These are phyloP conservation scores for Hylomyscus alleni DNA, from an alignment of 2,797 vertebrate species.

Conservation along the genomic window DNA sequence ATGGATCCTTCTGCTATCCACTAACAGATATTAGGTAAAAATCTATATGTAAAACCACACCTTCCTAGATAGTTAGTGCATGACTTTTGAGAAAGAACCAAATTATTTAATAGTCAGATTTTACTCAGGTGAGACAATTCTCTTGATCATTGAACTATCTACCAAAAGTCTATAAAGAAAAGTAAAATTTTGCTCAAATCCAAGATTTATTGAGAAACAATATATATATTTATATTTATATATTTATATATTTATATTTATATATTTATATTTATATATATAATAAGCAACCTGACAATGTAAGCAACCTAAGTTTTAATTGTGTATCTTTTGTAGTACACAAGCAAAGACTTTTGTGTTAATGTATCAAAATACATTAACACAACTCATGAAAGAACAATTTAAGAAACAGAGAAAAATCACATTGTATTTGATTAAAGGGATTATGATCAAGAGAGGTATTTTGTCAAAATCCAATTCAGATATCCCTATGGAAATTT, in stretches of 20 bases:
- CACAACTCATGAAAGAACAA: conserved; percentile 56
- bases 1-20: not conserved
- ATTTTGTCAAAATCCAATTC: conserved; percentile 81
- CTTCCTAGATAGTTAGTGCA: not conserved
- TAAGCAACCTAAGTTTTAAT: conserved; percentile 38
- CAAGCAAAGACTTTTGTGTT: conserved; percentile 19
- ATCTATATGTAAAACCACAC: not conserved
- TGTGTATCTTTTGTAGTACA: not conserved
- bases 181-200: conserved; percentile 49
- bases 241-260: not conserved
- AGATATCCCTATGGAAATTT: conserved; percentile 76
- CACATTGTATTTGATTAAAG: conserved; percentile 65
- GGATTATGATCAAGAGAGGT: conserved; percentile 50
- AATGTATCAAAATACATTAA: conserved; percentile 66
- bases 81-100: not conserved
- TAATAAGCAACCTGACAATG: not conserved
- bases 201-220: conserved; percentile 47
- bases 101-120: conserved; percentile 8
- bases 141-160: conserved; percentile 31
- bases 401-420: conserved; percentile 71
- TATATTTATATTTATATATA: not conserved
- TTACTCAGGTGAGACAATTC: not conserved
- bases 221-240: too few species aligned
- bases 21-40: not conserved
- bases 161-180: not conserved